A percentile compares a stretch with the other conserved stretches of the same genome.
Evolutionary conservation across 2,888 invertebrate genomes (phyloP).

Genomic region (Tipula lateralis): DNA sequence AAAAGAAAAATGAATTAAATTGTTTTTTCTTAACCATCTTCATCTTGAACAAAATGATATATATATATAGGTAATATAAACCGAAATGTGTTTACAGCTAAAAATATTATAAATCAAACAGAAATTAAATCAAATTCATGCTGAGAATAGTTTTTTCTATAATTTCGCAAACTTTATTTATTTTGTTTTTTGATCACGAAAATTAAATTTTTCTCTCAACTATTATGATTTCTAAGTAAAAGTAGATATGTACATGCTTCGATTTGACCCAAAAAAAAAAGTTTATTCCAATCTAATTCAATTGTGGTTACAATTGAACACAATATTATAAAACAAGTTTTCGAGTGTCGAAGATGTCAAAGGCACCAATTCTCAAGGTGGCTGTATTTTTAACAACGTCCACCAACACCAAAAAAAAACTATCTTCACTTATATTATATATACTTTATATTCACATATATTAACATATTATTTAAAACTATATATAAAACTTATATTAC

Average conservation of each 20-base stretch:
- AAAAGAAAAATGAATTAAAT: background rate
- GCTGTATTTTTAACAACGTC: background rate
- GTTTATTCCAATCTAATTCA: conserved; percentile 11
- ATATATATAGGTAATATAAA: background rate
- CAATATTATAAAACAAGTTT: background rate
- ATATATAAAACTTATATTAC: background rate
- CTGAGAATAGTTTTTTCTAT: background rate
- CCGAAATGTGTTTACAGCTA: background rate
- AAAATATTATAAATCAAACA: background rate
- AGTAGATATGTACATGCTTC: conserved; percentile 12
- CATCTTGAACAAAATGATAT: background rate
- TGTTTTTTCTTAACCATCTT: background rate
- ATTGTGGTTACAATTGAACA: background rate
- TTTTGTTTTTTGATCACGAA: conserved; percentile 12
- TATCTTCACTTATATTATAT: background rate
- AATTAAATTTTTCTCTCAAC: background rate
- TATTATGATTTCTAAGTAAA: conserved; percentile 19
- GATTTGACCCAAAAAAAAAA: conserved; percentile 24
- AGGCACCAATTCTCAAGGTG: background rate
- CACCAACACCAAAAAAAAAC: conserved; percentile 13
- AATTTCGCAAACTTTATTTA: background rate
- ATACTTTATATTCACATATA: background rate
- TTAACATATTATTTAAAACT: background rate
- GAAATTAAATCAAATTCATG: background rate
- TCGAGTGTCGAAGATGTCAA: conserved; percentile 11